Evolutionary conservation across 2,888 invertebrate genomes (phyloP).

Genomic region (Eupithecia tripunctaria): DNA sequence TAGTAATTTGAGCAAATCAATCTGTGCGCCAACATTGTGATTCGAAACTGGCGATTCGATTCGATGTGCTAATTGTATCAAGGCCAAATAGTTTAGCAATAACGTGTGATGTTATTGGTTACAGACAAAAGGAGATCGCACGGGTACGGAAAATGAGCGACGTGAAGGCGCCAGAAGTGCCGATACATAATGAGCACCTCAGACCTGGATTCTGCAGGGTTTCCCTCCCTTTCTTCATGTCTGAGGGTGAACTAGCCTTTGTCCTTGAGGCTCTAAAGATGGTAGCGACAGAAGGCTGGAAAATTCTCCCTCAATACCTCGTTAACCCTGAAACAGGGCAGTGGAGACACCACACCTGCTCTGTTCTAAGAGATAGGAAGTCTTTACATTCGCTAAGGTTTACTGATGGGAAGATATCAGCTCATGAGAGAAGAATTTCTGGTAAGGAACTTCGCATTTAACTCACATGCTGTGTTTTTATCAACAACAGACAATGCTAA

Average conservation of each 20-base stretch:
- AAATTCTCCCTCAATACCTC: constrained; percentile 93
- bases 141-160: constrained; percentile 74
- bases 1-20: constrained; percentile 39
- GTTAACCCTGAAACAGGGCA: constrained; percentile 95
- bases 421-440: constrained; percentile 88
- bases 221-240: constrained; percentile 93
- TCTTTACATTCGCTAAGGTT: constrained; percentile 92
- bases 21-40: constrained; percentile 44
- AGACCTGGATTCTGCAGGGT: constrained; percentile 94
- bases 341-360: constrained; percentile 93
- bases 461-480: not conserved
- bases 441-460: constrained; percentile 57
- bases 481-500: constrained; percentile 16
- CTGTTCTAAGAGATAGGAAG: constrained; percentile 91
- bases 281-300: constrained; percentile 95
- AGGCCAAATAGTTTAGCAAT: constrained; percentile 49
- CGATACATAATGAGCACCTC: constrained; percentile 87
- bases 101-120: constrained; percentile 49
- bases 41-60: constrained; percentile 33
- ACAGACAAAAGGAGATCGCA: constrained; percentile 77
- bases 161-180: constrained; percentile 73
- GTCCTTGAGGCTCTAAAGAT: constrained; percentile 93
- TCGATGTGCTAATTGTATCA: constrained; percentile 50
- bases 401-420: constrained; percentile 89
- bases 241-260: constrained; percentile 91